Conservation (phyloP, 1,140 invertebrate genomes). For the Zaprionus inermis region DNA sequence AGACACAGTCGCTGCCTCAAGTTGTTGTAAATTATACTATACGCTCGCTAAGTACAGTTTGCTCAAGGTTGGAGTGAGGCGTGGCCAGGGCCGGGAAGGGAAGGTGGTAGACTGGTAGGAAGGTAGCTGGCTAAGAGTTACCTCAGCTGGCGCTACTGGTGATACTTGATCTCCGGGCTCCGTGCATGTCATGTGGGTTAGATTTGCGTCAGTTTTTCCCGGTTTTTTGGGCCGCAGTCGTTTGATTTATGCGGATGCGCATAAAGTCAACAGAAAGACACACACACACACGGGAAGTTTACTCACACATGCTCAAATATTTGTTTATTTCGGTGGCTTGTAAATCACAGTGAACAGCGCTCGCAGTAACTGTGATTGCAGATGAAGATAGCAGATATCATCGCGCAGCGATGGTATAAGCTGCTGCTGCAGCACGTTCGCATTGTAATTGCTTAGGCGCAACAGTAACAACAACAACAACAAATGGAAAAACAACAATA, state of each 20-base stretch:
- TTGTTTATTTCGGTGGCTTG: slow-evolving; percentile 39
- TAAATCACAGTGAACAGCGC: slow-evolving; percentile 54
- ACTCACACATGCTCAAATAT: slow-evolving; percentile 8
- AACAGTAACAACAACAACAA: neutral
- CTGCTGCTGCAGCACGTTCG: slow-evolving; percentile 21
- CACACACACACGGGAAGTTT: too few species aligned
- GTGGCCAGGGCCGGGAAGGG: neutral
- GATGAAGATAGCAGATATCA: slow-evolving; percentile 44
- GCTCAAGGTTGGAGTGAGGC: neutral
- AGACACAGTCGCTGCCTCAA: neutral
- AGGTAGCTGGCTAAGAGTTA: neutral
- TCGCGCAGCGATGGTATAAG: slow-evolving; percentile 2
- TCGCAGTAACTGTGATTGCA: slow-evolving; percentile 27
- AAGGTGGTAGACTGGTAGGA: too few species aligned
- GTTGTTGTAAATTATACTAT: neutral
- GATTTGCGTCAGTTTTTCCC: slow-evolving; percentile 28
- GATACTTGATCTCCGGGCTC: too few species aligned
- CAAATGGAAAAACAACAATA: neutral
- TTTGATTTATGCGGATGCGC: slow-evolving; percentile 48
- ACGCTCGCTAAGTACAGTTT: neutral
- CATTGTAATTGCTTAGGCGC: slow-evolving; percentile 27
- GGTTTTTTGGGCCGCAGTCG: slow-evolving; percentile 1
- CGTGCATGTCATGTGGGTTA: slow-evolving; percentile 21
- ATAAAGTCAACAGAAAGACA: slow-evolving; percentile 41
- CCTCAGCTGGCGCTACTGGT: neutral